Evolutionary conservation across 2,113 vertebrate genomes (phyloP).

Genomic region (Rallus limicola): DNA sequence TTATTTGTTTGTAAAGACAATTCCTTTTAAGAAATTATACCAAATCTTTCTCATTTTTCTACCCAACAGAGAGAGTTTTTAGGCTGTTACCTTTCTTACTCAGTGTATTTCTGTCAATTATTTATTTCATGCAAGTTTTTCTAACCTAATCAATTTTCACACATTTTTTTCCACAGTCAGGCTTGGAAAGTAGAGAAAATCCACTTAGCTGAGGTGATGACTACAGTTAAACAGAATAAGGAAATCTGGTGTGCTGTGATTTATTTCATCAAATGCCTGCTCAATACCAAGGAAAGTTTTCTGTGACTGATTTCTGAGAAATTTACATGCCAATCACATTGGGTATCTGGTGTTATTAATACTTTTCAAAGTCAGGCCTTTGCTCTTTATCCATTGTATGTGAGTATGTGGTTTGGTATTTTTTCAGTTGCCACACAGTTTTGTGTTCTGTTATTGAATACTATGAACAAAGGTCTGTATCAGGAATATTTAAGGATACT

Average conservation of each 20-base stretch:
- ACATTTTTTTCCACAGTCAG: not conserved
- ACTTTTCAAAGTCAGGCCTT: not conserved
- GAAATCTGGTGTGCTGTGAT: constrained; percentile 7
- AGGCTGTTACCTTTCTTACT: not conserved
- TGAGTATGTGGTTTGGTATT: not conserved
- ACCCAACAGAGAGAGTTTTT: not conserved
- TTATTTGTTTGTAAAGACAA: not conserved
- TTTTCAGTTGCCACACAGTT: not conserved
- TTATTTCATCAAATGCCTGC: constrained; percentile 12
- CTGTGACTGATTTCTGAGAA: not conserved
- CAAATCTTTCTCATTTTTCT: not conserved
- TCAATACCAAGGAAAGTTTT: not conserved
- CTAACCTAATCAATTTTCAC: not conserved
- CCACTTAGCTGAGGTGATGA: not conserved
- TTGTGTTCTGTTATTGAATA: not conserved
- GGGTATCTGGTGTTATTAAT: not conserved
- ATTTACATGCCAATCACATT: not conserved
- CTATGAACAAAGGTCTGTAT: not conserved
- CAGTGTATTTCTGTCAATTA: constrained; percentile 23
- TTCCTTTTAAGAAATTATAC: not conserved
- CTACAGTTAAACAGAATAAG: constrained; percentile 3
- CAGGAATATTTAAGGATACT: not conserved
- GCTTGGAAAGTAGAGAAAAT: not conserved
- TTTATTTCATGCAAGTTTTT: constrained; percentile 38
- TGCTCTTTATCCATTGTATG: not conserved